These are phyloP conservation scores for Craniophora ligustri DNA, from an alignment of 2,888 invertebrate species.

Conservation along the genomic window DNA sequence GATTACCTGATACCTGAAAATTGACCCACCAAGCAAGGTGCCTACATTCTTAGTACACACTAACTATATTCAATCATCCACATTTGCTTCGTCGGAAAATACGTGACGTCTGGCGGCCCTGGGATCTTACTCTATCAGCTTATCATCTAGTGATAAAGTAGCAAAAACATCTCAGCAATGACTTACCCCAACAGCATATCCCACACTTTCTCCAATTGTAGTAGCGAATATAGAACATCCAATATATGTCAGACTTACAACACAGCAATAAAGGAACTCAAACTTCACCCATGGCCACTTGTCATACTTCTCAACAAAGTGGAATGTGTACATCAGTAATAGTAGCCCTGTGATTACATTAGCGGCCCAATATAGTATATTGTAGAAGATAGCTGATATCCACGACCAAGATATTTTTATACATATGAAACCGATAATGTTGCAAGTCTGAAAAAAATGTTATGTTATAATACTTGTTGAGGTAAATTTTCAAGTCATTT, in stretches of 20 bases:
- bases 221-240: conserved; percentile 92
- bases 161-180: conserved; percentile 1
- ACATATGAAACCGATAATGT: conserved; percentile 94
- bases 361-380: conserved; percentile 93
- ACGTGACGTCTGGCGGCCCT: too few species aligned
- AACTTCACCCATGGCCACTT: conserved; percentile 95
- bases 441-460: conserved; percentile 89
- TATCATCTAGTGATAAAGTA: background rate
- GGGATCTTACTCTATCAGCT: too few species aligned
- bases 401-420: conserved; percentile 90
- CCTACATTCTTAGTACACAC: too few species aligned
- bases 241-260: conserved; percentile 92
- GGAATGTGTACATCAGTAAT: conserved; percentile 93
- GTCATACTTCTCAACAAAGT: conserved; percentile 94
- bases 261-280: conserved; percentile 92
- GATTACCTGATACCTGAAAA: too few species aligned
- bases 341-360: conserved; percentile 93
- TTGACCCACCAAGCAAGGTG: too few species aligned
- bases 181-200: conserved; percentile 93
- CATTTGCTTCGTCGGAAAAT: too few species aligned
- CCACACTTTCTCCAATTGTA: conserved; percentile 88
- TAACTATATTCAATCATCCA: too few species aligned
- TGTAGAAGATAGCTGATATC: conserved; percentile 92
- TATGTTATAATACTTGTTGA: too few species aligned
- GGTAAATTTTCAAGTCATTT: too few species aligned